A percentile compares a stretch with the other conserved stretches of the same genome.
Evolutionary conservation across 2,888 invertebrate species (phyloP).

Genomic region (Hirtodrosophila confusa): DNA sequence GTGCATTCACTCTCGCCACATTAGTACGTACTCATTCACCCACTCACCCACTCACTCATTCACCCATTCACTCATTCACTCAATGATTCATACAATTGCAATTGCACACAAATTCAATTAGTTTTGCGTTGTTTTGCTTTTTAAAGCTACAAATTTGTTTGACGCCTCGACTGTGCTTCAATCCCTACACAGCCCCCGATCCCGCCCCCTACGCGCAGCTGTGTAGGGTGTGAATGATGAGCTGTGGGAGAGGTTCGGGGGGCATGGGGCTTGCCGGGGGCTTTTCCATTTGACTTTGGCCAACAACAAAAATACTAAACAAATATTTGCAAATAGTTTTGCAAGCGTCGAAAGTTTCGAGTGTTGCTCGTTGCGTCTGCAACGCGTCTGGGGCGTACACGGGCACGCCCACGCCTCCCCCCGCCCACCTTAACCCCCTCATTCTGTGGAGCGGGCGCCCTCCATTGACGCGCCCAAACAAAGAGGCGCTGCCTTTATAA

Average conservation of each 20-base stretch:
- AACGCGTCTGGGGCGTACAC: slow-evolving; percentile 56
- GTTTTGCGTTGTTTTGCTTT: slow-evolving; percentile 29
- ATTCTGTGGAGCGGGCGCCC: not conserved
- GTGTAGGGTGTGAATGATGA: slow-evolving; percentile 1
- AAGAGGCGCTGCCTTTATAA: slow-evolving; percentile 31
- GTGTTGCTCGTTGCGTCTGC: slow-evolving; percentile 56
- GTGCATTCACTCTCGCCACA: too few species aligned
- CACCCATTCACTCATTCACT: slow-evolving; percentile 25
- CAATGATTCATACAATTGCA: slow-evolving; percentile 33
- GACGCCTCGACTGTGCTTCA: slow-evolving; percentile 61
- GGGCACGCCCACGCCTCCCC: slow-evolving; percentile 11
- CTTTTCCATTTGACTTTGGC: slow-evolving; percentile 54
- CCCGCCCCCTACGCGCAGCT: not conserved
- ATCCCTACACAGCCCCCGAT: slow-evolving; percentile 1
- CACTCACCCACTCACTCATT: slow-evolving; percentile 5
- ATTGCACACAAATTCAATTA: slow-evolving; percentile 57
- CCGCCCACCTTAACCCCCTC: slow-evolving; percentile 1
- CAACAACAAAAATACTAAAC: slow-evolving; percentile 54
- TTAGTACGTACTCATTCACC: slow-evolving; percentile 1
- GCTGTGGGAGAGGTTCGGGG: not conserved
- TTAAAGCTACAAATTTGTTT: slow-evolving; percentile 68
- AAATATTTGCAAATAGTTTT: slow-evolving; percentile 76
- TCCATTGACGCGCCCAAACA: slow-evolving; percentile 48
- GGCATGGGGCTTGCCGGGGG: slow-evolving; percentile 5
- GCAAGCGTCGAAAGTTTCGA: slow-evolving; percentile 42